Conservation (phyloP, 2,113 vertebrate genomes). For the Ameiurus melas region DNA sequence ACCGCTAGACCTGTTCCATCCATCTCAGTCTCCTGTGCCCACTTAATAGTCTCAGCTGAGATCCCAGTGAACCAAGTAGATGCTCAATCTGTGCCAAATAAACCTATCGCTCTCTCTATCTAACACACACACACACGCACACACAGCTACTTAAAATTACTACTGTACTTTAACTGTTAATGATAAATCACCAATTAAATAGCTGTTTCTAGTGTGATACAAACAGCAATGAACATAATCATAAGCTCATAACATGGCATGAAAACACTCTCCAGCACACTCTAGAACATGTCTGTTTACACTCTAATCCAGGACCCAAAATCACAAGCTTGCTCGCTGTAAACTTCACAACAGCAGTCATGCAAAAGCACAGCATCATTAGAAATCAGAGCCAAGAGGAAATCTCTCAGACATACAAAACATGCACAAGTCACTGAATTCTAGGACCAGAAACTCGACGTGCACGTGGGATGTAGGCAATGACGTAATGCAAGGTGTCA, state of each 20-base stretch:
- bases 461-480: slow-evolving; percentile 67
- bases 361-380: not conserved
- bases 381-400: not conserved
- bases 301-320: slow-evolving; percentile 12
- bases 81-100: slow-evolving; percentile 52
- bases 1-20: slow-evolving; percentile 54
- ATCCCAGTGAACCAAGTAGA: slow-evolving; percentile 46
- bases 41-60: slow-evolving; percentile 53
- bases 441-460: slow-evolving; percentile 46
- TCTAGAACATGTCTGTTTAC: slow-evolving; percentile 33
- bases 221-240: not conserved
- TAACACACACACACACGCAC: not conserved
- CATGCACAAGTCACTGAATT: slow-evolving; percentile 43
- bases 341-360: slow-evolving; percentile 7
- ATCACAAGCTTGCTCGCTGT: not conserved
- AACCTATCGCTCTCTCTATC: slow-evolving; percentile 25
- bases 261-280: slow-evolving; percentile 18
- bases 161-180: too few species aligned
- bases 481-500: slow-evolving; percentile 60
- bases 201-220: not conserved
- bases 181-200: slow-evolving; percentile 5
- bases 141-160: not conserved
- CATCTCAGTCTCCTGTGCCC: slow-evolving; percentile 57
- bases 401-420: slow-evolving; percentile 36
- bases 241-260: not conserved